phyloP scores from a whole-genome alignment of 2,888 invertebrate genomes.

The Ptilodon capucinus region DNA sequence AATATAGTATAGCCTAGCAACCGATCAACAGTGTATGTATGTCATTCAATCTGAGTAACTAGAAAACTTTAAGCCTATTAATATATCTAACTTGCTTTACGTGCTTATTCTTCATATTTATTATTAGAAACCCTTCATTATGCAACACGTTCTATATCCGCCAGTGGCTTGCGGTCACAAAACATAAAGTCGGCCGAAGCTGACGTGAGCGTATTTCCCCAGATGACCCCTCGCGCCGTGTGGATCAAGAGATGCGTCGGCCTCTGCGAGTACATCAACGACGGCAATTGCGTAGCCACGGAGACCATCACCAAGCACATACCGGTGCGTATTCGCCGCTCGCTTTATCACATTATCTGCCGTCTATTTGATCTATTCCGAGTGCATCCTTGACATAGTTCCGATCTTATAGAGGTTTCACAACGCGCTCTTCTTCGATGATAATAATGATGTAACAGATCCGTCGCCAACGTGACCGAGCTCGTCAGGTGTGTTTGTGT shows the following conservation, averaged over 20 bases:
- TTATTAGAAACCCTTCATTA: no score
- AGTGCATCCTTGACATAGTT: slow-evolving; percentile 69
- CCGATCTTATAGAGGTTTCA: slow-evolving; percentile 41
- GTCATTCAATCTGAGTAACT: no score
- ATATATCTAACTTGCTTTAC: no score
- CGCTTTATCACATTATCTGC: slow-evolving; percentile 52
- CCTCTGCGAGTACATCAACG: slow-evolving; percentile 62
- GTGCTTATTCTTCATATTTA: no score
- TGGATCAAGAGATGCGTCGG: slow-evolving; percentile 76
- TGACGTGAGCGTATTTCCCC: slow-evolving; percentile 55
- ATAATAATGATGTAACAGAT: slow-evolving; percentile 56
- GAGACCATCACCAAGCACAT: slow-evolving; percentile 53
- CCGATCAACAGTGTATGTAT: no score
- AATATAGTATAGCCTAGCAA: no score
- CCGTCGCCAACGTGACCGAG: slow-evolving; percentile 17
- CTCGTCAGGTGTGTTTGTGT: slow-evolving; percentile 3
- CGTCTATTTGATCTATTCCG: slow-evolving; percentile 46
- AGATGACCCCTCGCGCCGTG: slow-evolving; percentile 70
- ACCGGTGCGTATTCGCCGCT: slow-evolving; percentile 65
- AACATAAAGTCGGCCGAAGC: slow-evolving; percentile 12
- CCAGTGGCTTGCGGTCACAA: slow-evolving; percentile 18
- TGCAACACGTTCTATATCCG: slow-evolving; percentile 42
- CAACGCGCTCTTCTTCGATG: slow-evolving; percentile 42
- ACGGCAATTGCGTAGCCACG: slow-evolving; percentile 59
- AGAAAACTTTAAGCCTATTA: no score